Conservation (phyloP, 1,140 invertebrate genomes). For the Temnothorax longispinosus region DNA sequence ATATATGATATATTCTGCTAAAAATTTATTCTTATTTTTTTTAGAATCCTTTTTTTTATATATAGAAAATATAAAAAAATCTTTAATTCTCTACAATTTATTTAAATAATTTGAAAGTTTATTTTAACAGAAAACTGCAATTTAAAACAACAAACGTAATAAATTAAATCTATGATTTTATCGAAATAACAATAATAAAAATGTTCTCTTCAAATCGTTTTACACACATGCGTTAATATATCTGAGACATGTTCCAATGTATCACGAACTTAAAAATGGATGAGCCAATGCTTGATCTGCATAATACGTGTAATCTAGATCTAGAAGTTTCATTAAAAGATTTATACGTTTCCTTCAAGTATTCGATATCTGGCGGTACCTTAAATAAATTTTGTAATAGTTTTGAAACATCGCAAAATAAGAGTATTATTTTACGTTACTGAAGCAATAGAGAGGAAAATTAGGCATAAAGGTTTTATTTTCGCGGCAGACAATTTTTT, state of each 20-base stretch:
- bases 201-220: not conserved
- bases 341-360: constrained; percentile 91
- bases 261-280: constrained; percentile 88
- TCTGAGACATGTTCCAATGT: not conserved
- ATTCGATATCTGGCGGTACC: constrained; percentile 74
- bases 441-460: not conserved
- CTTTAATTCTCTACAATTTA: constrained; percentile 6
- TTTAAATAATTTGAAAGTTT: not conserved
- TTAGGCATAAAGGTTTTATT: not conserved
- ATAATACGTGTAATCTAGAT: constrained; percentile 92
- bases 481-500: not conserved
- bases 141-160: not conserved
- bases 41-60: not conserved
- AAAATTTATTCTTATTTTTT: too few species aligned
- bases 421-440: not conserved
- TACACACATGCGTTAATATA: not conserved
- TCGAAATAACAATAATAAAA: not conserved
- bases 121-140: not conserved
- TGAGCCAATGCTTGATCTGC: constrained; percentile 91
- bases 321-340: constrained; percentile 90
- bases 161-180: constrained; percentile 12
- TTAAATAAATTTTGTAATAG: constrained; percentile 67
- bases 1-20: too few species aligned
- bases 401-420: constrained; percentile 29
- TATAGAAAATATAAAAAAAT: not conserved